Conservation (phyloP, 2,888 invertebrate species). For the Cremastinae sp. region DNA sequence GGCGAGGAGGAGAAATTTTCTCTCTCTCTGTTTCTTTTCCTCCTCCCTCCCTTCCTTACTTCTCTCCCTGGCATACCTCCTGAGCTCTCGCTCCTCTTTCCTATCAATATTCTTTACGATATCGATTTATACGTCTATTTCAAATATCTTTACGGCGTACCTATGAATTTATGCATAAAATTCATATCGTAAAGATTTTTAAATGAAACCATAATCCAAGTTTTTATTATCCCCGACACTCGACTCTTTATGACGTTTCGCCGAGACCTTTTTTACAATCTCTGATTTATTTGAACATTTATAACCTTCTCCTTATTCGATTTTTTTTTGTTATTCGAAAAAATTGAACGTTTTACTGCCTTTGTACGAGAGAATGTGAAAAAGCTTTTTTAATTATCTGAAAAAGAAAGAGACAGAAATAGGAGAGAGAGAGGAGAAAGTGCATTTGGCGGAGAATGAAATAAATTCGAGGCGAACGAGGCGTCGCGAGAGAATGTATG, state of each 20-base stretch:
- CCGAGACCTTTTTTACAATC: constrained; percentile 28
- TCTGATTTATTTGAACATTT: constrained; percentile 27
- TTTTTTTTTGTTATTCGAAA: constrained; percentile 3
- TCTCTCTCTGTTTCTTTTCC: constrained; percentile 40
- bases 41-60: constrained; percentile 9
- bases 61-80: constrained; percentile 29
- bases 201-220: constrained; percentile 26
- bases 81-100: constrained; percentile 3
- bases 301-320: constrained; percentile 4
- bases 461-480: not conserved
- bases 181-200: constrained; percentile 6
- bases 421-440: too few species aligned
- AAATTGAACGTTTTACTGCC: not conserved
- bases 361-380: not conserved
- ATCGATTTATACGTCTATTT: not conserved
- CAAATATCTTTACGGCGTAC: constrained; percentile 15
- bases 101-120: not conserved
- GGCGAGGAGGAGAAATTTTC: constrained; percentile 23
- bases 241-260: constrained; percentile 20
- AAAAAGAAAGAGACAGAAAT: not conserved
- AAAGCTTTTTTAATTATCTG: not conserved
- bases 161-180: constrained; percentile 17
- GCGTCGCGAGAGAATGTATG: not conserved
- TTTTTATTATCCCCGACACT: constrained; percentile 26
- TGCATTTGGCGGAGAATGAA: too few species aligned